These are phyloP conservation scores for Phalera bucephala DNA, from an alignment of 2,888 invertebrate species.

Conservation along the genomic window DNA sequence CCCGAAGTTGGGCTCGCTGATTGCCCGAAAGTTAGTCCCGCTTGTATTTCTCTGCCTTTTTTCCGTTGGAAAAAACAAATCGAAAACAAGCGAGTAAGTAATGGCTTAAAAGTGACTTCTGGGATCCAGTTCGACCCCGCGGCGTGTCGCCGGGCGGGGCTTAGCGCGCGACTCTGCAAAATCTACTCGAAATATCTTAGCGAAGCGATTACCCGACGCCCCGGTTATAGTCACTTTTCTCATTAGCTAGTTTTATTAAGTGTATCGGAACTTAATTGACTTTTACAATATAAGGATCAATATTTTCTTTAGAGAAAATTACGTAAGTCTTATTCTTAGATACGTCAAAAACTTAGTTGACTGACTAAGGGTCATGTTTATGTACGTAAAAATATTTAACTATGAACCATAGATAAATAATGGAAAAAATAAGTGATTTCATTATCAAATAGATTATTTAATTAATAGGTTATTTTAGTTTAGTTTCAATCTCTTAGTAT, in stretches of 20 bases:
- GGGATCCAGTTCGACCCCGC: constrained; percentile 46
- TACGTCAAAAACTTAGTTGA: too few species aligned
- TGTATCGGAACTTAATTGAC: constrained; percentile 10
- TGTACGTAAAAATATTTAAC: too few species aligned
- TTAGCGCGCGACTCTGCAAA: constrained; percentile 24
- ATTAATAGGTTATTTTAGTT: too few species aligned
- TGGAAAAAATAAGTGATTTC: too few species aligned
- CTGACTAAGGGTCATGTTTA: too few species aligned
- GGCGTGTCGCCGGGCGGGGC: constrained; percentile 36
- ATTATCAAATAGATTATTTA: too few species aligned
- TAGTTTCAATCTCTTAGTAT: too few species aligned
- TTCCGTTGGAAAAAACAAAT: constrained; percentile 71
- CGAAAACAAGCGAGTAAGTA: constrained; percentile 77
- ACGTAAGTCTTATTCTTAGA: too few species aligned
- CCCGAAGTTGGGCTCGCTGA: constrained; percentile 74
- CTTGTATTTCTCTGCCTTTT: constrained; percentile 70
- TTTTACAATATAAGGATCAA: constrained; percentile 1
- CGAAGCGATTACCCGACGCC: constrained; percentile 40
- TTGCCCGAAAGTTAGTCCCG: constrained; percentile 77
- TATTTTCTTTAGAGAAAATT: too few species aligned
- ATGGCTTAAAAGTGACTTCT: constrained; percentile 74
- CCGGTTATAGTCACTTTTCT: constrained; percentile 44
- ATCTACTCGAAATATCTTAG: constrained; percentile 37
- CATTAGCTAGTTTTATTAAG: constrained; percentile 20
- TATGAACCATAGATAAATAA: too few species aligned